phyloP scores from a whole-genome alignment of 2,888 invertebrate genomes.

The Tenthredo notha region DNA sequence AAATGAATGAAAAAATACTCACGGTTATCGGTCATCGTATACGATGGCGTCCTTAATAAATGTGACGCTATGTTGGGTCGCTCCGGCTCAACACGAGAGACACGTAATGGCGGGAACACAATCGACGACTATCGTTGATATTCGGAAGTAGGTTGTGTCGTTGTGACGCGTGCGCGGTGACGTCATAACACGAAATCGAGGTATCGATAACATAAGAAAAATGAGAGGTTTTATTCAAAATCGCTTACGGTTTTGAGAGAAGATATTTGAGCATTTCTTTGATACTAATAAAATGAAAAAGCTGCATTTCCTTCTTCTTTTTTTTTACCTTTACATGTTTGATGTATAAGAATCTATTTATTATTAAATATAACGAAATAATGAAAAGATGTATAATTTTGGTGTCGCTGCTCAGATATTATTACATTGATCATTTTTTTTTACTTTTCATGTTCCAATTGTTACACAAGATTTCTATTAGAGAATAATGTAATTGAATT shows the following conservation, averaged over 20 bases:
- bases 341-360: neutral
- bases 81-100: conserved; percentile 56
- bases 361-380: neutral
- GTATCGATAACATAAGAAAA: neutral
- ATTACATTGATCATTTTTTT: neutral
- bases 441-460: neutral
- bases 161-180: neutral
- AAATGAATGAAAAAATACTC: conserved; percentile 63
- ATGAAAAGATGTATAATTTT: neutral
- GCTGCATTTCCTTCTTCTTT: neutral
- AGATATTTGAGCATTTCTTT: neutral
- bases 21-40: conserved; percentile 75
- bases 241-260: neutral
- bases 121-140: conserved; percentile 24
- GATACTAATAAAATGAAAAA: neutral
- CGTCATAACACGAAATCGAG: neutral
- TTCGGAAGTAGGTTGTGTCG: neutral
- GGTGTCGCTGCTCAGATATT: conserved; percentile 2
- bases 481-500: neutral
- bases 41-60: conserved; percentile 51
- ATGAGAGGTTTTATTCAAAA: neutral
- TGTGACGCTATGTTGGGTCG: conserved; percentile 21
- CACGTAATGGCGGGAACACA: conserved; percentile 71
- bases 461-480: neutral
- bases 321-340: neutral